These are phyloP conservation scores for Napeogenes sylphis DNA, from an alignment of 2,888 invertebrate species.

Conservation along the genomic window DNA sequence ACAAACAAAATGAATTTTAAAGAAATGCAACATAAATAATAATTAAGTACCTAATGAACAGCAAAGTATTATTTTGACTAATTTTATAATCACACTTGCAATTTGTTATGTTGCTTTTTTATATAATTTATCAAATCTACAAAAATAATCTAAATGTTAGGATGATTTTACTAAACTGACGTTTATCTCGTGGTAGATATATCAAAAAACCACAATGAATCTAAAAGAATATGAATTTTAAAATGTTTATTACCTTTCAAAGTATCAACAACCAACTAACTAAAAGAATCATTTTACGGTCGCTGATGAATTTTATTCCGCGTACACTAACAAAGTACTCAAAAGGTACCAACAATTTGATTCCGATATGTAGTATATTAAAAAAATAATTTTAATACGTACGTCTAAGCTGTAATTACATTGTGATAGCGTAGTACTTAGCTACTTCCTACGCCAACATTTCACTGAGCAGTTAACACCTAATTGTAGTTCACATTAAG, in stretches of 20 bases:
- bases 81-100: slow-evolving; percentile 18
- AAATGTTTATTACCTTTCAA: too few relatives aligned
- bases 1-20: slow-evolving; percentile 19
- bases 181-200: too few relatives aligned
- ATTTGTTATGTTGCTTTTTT: slow-evolving; percentile 13
- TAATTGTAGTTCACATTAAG: slow-evolving; percentile 16
- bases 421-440: slow-evolving; percentile 12
- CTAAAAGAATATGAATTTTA: too few relatives aligned
- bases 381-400: slow-evolving; percentile 1
- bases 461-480: slow-evolving; percentile 23
- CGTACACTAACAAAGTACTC: too few relatives aligned
- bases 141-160: slow-evolving; percentile 2
- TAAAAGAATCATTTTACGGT: too few relatives aligned
- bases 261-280: too few relatives aligned
- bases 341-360: not conserved
- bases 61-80: slow-evolving; percentile 30
- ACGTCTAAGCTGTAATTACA: slow-evolving; percentile 7
- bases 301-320: too few relatives aligned
- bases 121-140: slow-evolving; percentile 8
- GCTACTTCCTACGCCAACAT: not conserved
- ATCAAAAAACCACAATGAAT: too few relatives aligned
- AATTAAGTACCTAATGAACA: slow-evolving; percentile 40
- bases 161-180: not conserved
- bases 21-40: slow-evolving; percentile 25
- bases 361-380: slow-evolving; percentile 10